Conservation (phyloP, 2,113 vertebrate genomes). For the Brienomyrus brachyistius region DNA sequence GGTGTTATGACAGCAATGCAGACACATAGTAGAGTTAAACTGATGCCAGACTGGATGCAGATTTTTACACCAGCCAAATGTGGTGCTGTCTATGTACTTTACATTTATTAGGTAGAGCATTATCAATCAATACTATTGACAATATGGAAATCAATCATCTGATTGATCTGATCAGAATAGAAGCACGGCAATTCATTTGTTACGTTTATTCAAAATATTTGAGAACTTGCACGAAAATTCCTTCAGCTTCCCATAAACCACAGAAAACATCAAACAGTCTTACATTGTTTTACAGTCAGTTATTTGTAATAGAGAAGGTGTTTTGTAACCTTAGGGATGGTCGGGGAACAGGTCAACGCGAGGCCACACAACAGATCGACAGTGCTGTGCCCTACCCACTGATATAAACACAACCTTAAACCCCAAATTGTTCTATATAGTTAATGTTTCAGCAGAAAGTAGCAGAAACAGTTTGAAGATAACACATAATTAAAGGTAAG, state of each 20-base stretch:
- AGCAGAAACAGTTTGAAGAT: not conserved
- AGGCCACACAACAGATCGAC: not conserved
- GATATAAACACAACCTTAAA: not conserved
- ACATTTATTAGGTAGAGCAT: not conserved
- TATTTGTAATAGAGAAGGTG: not conserved
- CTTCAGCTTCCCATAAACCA: not conserved
- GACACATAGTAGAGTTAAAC: not conserved
- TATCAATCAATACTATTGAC: not conserved
- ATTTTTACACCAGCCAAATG: not conserved
- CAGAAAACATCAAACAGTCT: not conserved
- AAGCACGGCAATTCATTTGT: not conserved
- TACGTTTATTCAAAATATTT: not conserved
- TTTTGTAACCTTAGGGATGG: not conserved
- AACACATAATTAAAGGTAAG: not conserved
- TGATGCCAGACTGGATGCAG: not conserved
- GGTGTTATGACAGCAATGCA: conserved; percentile 2
- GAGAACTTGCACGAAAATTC: not conserved
- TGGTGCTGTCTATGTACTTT: not conserved
- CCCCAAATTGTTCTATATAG: not conserved
- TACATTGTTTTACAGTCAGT: not conserved
- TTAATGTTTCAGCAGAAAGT: not conserved
- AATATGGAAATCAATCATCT: not conserved
- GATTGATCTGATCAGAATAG: not conserved
- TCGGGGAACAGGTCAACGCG: not conserved
- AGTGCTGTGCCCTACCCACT: not conserved